Conservation (phyloP, 2,113 vertebrate species). For the Syngnathus typhle region DNA sequence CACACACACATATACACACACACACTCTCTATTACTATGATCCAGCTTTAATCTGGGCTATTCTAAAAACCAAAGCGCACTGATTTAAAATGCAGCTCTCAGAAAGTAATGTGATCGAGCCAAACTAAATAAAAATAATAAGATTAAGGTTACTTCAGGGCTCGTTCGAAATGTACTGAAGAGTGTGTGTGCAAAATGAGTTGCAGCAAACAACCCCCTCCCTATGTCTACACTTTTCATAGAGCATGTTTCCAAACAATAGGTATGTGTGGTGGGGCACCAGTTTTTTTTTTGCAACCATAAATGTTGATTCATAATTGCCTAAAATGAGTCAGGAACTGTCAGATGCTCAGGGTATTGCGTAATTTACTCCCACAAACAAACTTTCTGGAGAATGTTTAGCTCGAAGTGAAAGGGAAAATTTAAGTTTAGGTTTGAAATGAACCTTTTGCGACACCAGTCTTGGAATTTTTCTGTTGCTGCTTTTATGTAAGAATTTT, state of each 20-base stretch:
- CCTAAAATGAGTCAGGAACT: too few relatives aligned
- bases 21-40: not conserved
- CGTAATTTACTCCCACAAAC: not conserved
- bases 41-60: not conserved
- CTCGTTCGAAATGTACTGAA: not conserved
- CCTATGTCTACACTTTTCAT: not conserved
- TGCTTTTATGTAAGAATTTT: not conserved
- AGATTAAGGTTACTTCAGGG: not conserved
- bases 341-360: too few relatives aligned
- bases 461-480: not conserved
- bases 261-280: not conserved
- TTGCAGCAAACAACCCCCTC: not conserved
- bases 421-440: not conserved
- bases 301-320: too few relatives aligned
- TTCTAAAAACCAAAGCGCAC: not conserved
- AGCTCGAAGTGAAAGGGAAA: not conserved
- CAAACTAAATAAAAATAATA: not conserved
- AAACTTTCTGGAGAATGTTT: not conserved
- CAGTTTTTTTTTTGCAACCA: too few relatives aligned
- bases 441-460: not conserved
- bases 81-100: not conserved
- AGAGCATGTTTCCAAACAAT: constrained; percentile 19
- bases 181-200: not conserved
- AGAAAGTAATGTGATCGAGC: not conserved
- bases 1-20: constrained; percentile 13